Evolutionary conservation across 2,113 vertebrate species (phyloP), one percentile per base, ranked within the genome.

Genomic region (Zootoca vivipara): DNA sequence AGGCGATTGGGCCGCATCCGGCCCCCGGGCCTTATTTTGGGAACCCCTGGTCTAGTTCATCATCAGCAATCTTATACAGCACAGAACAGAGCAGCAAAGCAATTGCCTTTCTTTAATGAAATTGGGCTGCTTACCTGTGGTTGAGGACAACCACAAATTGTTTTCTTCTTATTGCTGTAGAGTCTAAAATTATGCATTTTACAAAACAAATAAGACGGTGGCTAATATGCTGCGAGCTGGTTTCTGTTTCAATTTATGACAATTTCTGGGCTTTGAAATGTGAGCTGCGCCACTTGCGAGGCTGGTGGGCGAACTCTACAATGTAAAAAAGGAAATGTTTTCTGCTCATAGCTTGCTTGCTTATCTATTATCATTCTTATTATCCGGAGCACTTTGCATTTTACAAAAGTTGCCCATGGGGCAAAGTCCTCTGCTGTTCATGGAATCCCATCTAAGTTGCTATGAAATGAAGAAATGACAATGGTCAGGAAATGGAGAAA

Each of bases 31-130:
- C n/a, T n/a, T n/a, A n/a, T n/a, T n/a, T n/a, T n/a, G n/a, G n/a
- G n/a, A n/a, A n/a, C n/a, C n/a, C n/a, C n/a, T n/a, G n/a, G n/a
- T n/a, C 46, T 46, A 40, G 26, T 42, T 75, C 82, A 87, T 87
- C 75, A 78, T 0, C 62, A 33, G 24, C 38, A 0, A 79, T 38
- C 42, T 78, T 56, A 72, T 20, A 80, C 70, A 89, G 70, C 82
- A 0, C 0, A 87, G 74, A 90, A 18, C n/a, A 42, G 73, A 73
- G 74, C 1, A 88, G 62, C 70, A 80, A 91, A 83, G 62, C 0
- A 83, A 85, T 87, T 56, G 64, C 62, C 82, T 30, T 83, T 91
- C 78, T 87, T 81, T 73, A 82, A 86, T 40, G 33, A 90, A 26
- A 30, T 1, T 8, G 28, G 46, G 10, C 3, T 22, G n/a, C 12